A percentile compares a stretch with the other conserved stretches of the same genome.
Conservation (phyloP, 2,888 invertebrate species). For the Drosophila niveifrons region DNA sequence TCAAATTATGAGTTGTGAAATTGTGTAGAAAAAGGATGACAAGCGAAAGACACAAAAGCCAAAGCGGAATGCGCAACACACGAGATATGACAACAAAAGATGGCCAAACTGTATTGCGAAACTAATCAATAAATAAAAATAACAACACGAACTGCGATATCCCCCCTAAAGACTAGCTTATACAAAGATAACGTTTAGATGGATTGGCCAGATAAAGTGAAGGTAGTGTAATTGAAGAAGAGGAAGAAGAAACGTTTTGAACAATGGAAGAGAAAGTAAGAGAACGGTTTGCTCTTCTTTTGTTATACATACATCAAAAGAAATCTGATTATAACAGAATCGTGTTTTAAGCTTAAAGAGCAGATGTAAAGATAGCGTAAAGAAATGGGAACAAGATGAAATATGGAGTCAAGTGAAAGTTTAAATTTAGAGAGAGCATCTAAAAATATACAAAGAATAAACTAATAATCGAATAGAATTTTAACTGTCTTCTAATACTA, state of each 20-base stretch:
- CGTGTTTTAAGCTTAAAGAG: not conserved
- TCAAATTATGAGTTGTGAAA: conserved; percentile 37
- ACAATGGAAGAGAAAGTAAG: conserved; percentile 33
- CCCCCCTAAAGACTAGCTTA: conserved; percentile 11
- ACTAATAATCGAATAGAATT: no score
- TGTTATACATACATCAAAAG: conserved; percentile 2
- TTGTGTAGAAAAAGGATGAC: conserved; percentile 25
- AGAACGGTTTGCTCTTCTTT: conserved; percentile 9
- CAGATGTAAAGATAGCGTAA: not conserved
- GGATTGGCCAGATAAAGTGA: conserved; percentile 3
- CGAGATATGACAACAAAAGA: conserved; percentile 14
- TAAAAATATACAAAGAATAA: not conserved
- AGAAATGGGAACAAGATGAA: not conserved
- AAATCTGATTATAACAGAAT: not conserved
- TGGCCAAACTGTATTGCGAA: conserved; percentile 20
- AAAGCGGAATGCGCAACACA: conserved; percentile 4
- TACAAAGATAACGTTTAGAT: conserved; percentile 3
- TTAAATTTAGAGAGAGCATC: not conserved
- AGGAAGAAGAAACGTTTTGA: not conserved
- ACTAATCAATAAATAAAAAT: conserved; percentile 22
- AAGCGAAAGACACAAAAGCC: conserved; percentile 16
- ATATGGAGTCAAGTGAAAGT: not conserved
- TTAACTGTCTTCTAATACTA: no score
- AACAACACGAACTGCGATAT: conserved; percentile 12
- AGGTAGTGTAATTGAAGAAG: not conserved